Evolutionary conservation across 1,140 invertebrate genomes (phyloP).

Genomic region (Andricus grossulariae): DNA sequence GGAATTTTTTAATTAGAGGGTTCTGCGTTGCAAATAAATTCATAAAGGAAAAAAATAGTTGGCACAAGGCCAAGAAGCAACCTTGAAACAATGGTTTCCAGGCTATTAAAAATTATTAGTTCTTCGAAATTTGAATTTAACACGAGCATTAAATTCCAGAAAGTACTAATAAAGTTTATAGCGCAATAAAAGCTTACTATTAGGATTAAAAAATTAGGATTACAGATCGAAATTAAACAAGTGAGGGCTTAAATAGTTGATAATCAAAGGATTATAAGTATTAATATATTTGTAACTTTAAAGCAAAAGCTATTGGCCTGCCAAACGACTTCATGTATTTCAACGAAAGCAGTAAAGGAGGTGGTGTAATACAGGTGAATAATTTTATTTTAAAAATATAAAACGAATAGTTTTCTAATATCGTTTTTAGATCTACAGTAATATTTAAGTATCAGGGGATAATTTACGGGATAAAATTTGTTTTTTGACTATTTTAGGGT

Average conservation of each 20-base stretch:
- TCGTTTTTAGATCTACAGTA: not conserved
- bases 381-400: conserved; percentile 12
- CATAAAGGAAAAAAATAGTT: too few species aligned
- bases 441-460: not conserved
- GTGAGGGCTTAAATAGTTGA: too few species aligned
- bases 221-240: too few species aligned
- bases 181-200: not conserved
- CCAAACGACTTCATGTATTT: conserved; percentile 91
- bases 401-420: not conserved
- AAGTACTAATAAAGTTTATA: too few species aligned
- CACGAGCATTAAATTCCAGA: too few species aligned
- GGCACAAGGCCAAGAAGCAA: too few species aligned
- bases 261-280: too few species aligned
- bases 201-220: not conserved
- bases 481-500: conserved; percentile 79
- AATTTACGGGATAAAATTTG: not conserved
- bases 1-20: too few species aligned
- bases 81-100: too few species aligned
- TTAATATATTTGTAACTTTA: conserved; percentile 34
- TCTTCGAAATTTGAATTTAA: too few species aligned
- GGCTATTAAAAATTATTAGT: too few species aligned
- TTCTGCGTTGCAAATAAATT: too few species aligned
- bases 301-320: conserved; percentile 92
- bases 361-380: conserved; percentile 92
- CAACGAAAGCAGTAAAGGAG: conserved; percentile 88